Evolutionary conservation across 2,113 vertebrate genomes (phyloP).

Genomic region (Actinemys pallida): DNA sequence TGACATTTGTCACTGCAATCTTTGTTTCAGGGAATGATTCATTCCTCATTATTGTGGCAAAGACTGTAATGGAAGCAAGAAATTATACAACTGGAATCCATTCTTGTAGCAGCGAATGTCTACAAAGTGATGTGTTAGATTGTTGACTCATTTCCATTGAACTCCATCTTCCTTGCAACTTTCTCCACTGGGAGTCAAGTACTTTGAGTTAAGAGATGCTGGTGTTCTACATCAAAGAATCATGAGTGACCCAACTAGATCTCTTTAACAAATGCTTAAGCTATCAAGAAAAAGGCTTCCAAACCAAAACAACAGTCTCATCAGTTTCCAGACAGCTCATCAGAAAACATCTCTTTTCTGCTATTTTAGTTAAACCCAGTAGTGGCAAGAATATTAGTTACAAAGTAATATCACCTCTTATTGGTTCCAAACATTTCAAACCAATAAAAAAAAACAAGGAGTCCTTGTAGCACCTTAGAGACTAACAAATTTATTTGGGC

Average conservation of each 20-base stretch:
- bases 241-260: constrained; percentile 30
- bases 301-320: not conserved
- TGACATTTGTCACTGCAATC: not conserved
- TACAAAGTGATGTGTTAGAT: not conserved
- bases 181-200: not conserved
- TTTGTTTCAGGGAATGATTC: constrained; percentile 14
- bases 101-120: not conserved
- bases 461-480: too few relatives aligned
- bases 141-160: constrained; percentile 39
- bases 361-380: constrained; percentile 47
- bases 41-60: not conserved
- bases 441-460: too few relatives aligned
- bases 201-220: not conserved
- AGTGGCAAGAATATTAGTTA: constrained; percentile 38
- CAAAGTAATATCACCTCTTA: constrained; percentile 28
- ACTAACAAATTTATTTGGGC: too few relatives aligned
- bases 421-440: constrained; percentile 35
- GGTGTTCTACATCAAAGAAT: not conserved
- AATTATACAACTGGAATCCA: constrained; percentile 26
- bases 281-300: not conserved
- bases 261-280: not conserved
- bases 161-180: not conserved
- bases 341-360: constrained; percentile 55
- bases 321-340: constrained; percentile 55
- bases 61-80: constrained; percentile 3